Evolutionary conservation across 2,113 vertebrate genomes (phyloP).

Genomic region (Sclerurus mexicanus): DNA sequence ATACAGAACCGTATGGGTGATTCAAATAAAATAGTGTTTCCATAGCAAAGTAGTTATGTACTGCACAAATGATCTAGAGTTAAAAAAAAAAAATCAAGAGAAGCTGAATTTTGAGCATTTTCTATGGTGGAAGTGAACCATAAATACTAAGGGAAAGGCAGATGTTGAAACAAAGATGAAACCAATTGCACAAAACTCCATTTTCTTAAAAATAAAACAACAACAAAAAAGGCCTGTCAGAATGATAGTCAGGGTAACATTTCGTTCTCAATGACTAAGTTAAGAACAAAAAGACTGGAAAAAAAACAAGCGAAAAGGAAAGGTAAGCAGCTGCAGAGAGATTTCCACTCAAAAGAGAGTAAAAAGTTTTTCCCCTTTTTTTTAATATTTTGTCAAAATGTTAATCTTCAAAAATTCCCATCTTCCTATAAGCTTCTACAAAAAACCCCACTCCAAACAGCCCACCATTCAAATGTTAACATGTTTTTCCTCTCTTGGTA

Average conservation of each 20-base stretch:
- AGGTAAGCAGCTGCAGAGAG: neutral
- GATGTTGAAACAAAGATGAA: slow-evolving; percentile 25
- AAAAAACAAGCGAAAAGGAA: neutral
- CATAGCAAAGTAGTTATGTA: neutral
- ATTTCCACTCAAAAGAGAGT: neutral
- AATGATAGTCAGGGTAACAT: slow-evolving; percentile 41
- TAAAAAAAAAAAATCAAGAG: neutral
- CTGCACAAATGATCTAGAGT: neutral
- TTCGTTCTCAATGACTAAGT: slow-evolving; percentile 20
- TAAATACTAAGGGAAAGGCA: neutral
- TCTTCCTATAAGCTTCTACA: neutral
- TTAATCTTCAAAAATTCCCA: neutral
- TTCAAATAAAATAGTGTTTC: neutral
- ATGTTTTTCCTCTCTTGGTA: neutral
- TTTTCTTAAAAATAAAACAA: slow-evolving; percentile 11
- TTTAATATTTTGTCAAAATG: neutral
- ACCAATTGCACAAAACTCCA: neutral
- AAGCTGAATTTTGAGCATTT: neutral
- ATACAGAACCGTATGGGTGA: neutral
- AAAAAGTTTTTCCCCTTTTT: neutral
- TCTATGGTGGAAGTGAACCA: neutral
- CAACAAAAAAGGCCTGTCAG: slow-evolving; percentile 27
- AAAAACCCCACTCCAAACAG: neutral
- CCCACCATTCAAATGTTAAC: neutral
- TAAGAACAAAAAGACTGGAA: neutral